phyloP scores from a whole-genome alignment of 2,888 invertebrate genomes.

The Phragmatobia fuliginosa region DNA sequence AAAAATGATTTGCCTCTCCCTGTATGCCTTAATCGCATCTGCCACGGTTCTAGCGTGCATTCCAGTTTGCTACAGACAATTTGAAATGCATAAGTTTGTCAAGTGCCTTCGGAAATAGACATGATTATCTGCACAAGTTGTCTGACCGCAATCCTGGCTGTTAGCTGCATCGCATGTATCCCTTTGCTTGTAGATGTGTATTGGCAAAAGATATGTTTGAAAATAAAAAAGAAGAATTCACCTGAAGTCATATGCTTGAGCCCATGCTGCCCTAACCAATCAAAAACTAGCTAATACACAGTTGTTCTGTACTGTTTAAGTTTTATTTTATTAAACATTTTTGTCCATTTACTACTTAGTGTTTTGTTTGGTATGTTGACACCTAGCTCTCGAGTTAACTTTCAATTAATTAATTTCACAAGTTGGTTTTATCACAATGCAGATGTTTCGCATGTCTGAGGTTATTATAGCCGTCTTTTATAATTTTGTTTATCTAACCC shows the following conservation, averaged over 20 bases:
- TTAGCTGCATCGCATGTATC: conserved; percentile 62
- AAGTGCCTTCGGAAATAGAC: conserved; percentile 66
- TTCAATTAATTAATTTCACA: neutral
- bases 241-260: conserved; percentile 12
- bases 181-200: conserved; percentile 63
- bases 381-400: neutral
- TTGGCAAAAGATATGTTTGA: conserved; percentile 48
- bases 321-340: conserved; percentile 39
- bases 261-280: conserved; percentile 14
- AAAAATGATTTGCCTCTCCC: conserved; percentile 67
- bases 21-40: conserved; percentile 58
- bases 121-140: conserved; percentile 68
- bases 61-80: conserved; percentile 68
- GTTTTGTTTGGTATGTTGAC: conserved; percentile 9
- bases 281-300: conserved; percentile 3
- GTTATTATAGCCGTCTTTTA: neutral
- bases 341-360: conserved; percentile 11
- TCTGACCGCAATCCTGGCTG: conserved; percentile 63
- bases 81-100: conserved; percentile 63
- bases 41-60: conserved; percentile 60
- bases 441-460: neutral
- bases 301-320: conserved; percentile 45
- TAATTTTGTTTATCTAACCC: neutral
- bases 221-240: conserved; percentile 5
- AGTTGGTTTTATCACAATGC: neutral